These are phyloP conservation scores for Neotoxoptera formosana DNA, from an alignment of 1,140 invertebrate genomes.

Conservation along the genomic window DNA sequence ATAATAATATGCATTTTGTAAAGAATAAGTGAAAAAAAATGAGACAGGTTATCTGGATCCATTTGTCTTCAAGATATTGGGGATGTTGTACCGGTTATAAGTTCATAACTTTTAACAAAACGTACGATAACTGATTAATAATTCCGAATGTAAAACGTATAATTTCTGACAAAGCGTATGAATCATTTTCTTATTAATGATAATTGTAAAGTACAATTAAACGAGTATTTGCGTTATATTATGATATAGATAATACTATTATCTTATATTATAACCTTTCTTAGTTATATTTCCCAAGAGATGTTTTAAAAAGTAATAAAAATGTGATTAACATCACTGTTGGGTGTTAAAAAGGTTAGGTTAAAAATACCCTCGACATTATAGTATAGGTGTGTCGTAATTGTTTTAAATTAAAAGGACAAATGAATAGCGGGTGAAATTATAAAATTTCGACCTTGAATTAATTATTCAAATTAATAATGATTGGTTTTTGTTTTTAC, in stretches of 20 bases:
- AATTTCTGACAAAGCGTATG: background rate
- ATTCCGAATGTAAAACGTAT: background rate
- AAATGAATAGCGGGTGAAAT: background rate
- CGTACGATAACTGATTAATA: background rate
- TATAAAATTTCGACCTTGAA: background rate
- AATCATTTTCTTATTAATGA: background rate
- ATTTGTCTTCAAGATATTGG: background rate
- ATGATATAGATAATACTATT: background rate
- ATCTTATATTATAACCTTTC: constrained; percentile 14
- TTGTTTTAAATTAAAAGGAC: constrained; percentile 10
- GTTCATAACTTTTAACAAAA: background rate
- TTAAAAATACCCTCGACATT: constrained; percentile 12
- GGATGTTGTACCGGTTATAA: background rate
- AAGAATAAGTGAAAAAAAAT: background rate
- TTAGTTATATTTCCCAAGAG: constrained; percentile 34
- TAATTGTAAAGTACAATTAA: background rate
- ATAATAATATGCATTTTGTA: background rate
- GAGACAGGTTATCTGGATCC: background rate
- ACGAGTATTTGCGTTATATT: background rate
- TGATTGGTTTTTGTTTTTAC: background rate
- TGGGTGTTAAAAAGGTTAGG: constrained; percentile 25
- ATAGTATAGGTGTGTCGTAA: constrained; percentile 11
- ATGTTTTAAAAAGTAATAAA: constrained; percentile 40
- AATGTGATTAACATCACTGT: constrained; percentile 1
- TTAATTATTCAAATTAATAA: background rate